Base-by-base conservation (phyloP, 1,140 invertebrate species). In the Zaprionus camerounensis region DNA sequence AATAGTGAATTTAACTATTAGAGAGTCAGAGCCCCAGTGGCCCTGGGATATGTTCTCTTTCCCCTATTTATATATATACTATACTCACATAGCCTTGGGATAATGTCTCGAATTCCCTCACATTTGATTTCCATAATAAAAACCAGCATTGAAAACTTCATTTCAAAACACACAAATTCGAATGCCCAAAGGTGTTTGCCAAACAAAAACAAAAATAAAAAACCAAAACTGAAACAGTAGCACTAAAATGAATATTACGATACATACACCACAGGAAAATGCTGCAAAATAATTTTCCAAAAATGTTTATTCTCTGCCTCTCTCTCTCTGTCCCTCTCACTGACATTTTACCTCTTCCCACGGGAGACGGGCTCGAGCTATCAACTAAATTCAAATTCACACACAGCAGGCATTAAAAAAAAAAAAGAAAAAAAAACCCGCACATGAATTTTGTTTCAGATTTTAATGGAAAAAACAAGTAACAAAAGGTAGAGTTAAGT, bases 361-460 rank as follows among this genome's bases (percentile, higher is more conserved):
- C 4, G 46, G 46, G 46, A 24, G 46, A 13, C 31, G 34, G 22
- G 38, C 53, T 38, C n/a, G 53, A 49, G 66, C 53, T 70, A 71
- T 65, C 78, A 82, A 80, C 79, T 74, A 82, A 80, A 86, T 71
- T 71, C 56, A 77, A 71, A 85, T 82, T 73, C 62, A 41, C 69
- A 63, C 82, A 55, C 76, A 86, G 80, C 83, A 69, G 77, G 76
- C 71, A 38, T 6, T 17, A 46, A 46, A 46, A 46, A 17, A 11
- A 46, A 17, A 4, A 0, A 7, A n/a, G n/a, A n/a, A 71, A 44
- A 63, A 78, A 81, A 78, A 81, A 69, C 59, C 66, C 77, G 58
- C 51, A 76, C 65, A 82, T 66, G 64, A 79, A 76, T 82, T 71
- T 76, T 56, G 49, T 78, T 80, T 65, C 66, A 62, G 73, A 70